A percentile compares a stretch with the other conserved stretches of the same genome.
Evolutionary conservation across 2,113 vertebrate genomes (phyloP).

Genomic region (Callorhinus ursinus): DNA sequence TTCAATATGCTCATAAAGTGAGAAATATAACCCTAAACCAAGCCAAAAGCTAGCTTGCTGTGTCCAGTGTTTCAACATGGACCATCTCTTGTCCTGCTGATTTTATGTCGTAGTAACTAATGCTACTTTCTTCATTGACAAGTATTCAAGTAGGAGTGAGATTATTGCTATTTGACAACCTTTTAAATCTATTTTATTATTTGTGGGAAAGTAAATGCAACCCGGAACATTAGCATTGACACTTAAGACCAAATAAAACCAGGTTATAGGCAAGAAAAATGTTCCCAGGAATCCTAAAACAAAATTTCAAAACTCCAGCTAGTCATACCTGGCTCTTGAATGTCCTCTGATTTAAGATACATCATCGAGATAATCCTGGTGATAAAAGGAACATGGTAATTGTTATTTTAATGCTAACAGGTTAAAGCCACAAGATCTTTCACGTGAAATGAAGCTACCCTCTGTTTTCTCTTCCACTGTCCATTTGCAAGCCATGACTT

Average conservation of each 20-base stretch:
- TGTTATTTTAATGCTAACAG: neutral
- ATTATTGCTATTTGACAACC: neutral
- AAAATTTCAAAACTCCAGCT: neutral
- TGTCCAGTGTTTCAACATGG: neutral
- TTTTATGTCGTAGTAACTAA: neutral
- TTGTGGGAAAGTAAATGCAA: constrained; percentile 21
- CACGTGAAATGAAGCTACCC: neutral
- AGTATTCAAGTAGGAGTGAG: neutral
- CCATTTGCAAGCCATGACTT: neutral
- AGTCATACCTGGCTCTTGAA: neutral
- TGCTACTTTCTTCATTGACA: neutral
- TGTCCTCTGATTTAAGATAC: neutral
- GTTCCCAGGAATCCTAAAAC: neutral
- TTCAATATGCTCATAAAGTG: neutral
- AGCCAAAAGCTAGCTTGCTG: neutral
- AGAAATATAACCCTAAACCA: neutral
- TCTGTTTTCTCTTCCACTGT: neutral
- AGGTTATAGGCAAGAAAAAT: neutral
- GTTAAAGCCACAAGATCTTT: neutral
- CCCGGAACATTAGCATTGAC: neutral
- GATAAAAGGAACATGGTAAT: neutral
- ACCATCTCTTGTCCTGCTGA: neutral
- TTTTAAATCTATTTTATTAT: neutral
- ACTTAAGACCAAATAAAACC: neutral
- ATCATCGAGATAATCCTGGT: neutral